Conservation (phyloP, 2,797 vertebrate species). For the Hyperoplus lanceolatus region DNA sequence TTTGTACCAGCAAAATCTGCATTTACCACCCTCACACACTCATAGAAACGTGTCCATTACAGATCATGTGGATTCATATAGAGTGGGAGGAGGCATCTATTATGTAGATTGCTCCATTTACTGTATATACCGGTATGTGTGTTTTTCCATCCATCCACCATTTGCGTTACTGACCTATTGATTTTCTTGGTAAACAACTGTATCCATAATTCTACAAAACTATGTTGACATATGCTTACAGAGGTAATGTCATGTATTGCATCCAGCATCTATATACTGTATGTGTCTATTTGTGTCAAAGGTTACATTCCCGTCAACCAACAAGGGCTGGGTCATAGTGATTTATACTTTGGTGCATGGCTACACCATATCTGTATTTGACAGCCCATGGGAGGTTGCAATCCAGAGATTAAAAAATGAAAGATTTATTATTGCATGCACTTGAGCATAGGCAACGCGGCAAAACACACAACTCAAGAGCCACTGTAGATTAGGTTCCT, state of each 20-base stretch:
- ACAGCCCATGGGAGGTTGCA: not conserved
- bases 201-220: not conserved
- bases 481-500: not conserved
- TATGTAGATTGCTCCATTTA: slow-evolving; percentile 21
- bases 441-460: not conserved
- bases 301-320: not conserved
- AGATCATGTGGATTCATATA: slow-evolving; percentile 22
- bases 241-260: not conserved
- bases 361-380: not conserved
- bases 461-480: slow-evolving; percentile 17
- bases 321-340: not conserved
- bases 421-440: slow-evolving; percentile 11
- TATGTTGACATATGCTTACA: not conserved
- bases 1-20: not conserved
- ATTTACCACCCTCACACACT: slow-evolving; percentile 20
- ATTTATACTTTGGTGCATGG: slow-evolving; percentile 13
- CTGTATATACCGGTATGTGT: not conserved
- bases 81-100: slow-evolving; percentile 37
- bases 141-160: not conserved
- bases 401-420: not conserved
- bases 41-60: slow-evolving; percentile 5
- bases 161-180: slow-evolving; percentile 26
- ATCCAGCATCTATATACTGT: not conserved
- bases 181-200: slow-evolving; percentile 26
- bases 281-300: not conserved